Evolutionary conservation across 2,888 invertebrate species (phyloP), one percentile per base, ranked within the genome.

Genomic region (Peribatodes rhomboidaria): DNA sequence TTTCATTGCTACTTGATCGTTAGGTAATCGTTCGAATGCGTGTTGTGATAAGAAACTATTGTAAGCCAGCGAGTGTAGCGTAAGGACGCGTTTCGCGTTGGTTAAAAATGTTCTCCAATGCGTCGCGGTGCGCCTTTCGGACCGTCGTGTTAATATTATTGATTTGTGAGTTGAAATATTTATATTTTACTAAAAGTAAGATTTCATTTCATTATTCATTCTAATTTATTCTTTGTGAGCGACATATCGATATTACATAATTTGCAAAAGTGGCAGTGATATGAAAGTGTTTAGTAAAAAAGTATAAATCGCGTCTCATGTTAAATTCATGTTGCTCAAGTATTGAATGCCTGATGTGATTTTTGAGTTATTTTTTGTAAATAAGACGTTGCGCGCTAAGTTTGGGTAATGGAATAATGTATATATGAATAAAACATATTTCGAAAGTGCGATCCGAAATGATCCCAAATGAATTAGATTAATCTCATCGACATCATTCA

Each of bases 101-200:
- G 13, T 14, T 35, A 44, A 1, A 13, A 27, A 47, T 56, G 53
- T 61, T 56, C 46, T 31, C 11, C 14, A 14, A 46, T 22, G 57
- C 46, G 39, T 46, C 27, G 8, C 31, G 35, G 33, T 20, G 33
- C 1, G 27, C 8, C 11, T 16, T 59, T 1, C 35, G 10, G 20
- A 41, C 52, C 9, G 10, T 44, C 44, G 44, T 55, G 18, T 4
- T 55, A 13, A 10, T 62, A 18, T 18, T 63, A 47, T 53, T 57
- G 20, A 22, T 57, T 27, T 46, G 31, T 31, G 53, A 31, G 63
- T 46, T 63, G 52, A 46, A 13, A 20, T 20, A 8, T 55, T 27
- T 35, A 1, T 33, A 16, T 31, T 22, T 22, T 7, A 18, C 22
- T 10, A 55, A 33, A 54, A 42, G 58, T 64, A 64, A 63, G 57